Base-by-base conservation (phyloP, 2,797 vertebrate genomes). In the Hylomyscus alleni region DNA sequence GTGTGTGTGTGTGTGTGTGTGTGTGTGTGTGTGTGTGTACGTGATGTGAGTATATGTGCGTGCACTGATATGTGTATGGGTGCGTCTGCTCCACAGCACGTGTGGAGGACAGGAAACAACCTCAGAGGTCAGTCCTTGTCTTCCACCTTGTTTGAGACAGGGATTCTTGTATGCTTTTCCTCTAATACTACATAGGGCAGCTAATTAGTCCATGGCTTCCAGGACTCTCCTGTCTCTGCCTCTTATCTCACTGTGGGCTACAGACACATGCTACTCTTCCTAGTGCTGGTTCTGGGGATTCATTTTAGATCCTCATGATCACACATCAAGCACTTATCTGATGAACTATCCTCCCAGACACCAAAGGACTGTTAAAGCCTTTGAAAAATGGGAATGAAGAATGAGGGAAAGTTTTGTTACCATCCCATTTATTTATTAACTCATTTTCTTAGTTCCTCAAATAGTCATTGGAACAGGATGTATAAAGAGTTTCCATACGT, bases 401-500 rank as follows among this genome's bases (percentile, higher is more conserved):
- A 72, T 4, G 6, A 73, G 58, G 34, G 67, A 94, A 82, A 26
- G 19, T 6, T 62, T 94, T 4, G 34, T 4, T 31, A 44, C 31
- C 4, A 37, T n/a, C 58, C 75, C 58, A 6, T 91, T 83, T 90
- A 37, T 24, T 88, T 80, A 80, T 72, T 52, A 34, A 26, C 22
- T 65, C 52, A 92, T 72, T 81, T 7, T 86, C 54, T 84, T 20
- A 37, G 37, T 22, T 54, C 47, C 91, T 90, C 93, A 92, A 95
- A 62, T 72, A 81, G 54, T 31, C 17, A 56, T 75, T 95, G 82
- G 62, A 91, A 92, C 82, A 72, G 37, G 58, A 87, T 78, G 6
- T n/a, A 14, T 15, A 62, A 81, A 40, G 52, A 80, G 26, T 54
- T 37, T 47, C 34, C 72, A 37, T 54, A 6, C n/a, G 29, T 11